Conservation (phyloP, 2,888 invertebrate genomes). For the Drosophila rubida region DNA sequence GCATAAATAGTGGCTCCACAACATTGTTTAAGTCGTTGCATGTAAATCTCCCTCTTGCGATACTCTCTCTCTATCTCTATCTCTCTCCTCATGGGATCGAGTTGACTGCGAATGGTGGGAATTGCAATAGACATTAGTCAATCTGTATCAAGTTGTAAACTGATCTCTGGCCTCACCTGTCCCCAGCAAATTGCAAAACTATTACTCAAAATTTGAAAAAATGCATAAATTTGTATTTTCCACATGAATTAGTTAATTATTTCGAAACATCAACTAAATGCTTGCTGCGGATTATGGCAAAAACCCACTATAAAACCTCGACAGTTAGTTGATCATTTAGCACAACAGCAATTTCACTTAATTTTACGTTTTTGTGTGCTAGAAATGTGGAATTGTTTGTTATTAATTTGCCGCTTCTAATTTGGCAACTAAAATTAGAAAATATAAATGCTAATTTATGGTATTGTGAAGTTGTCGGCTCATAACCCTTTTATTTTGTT, state of each 20-base stretch:
- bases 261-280: constrained; percentile 1
- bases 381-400: background rate
- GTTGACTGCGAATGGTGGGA: background rate
- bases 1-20: constrained; percentile 15
- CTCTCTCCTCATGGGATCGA: no score
- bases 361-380: background rate
- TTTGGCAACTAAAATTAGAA: background rate
- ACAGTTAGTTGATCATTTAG: background rate
- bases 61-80: constrained; percentile 1
- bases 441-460: constrained; percentile 3
- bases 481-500: constrained; percentile 22
- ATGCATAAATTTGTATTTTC: constrained; percentile 3
- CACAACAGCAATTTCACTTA: background rate
- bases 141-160: background rate
- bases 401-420: background rate
- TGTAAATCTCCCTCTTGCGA: constrained; percentile 21
- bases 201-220: background rate
- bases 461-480: constrained; percentile 3
- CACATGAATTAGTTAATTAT: constrained; percentile 1
- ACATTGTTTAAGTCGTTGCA: constrained; percentile 30
- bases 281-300: background rate
- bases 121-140: background rate
- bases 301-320: background rate
- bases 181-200: background rate
- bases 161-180: background rate